Percentiles rank a stretch among this genome's conserved stretches.
Conservation (phyloP, 2,113 vertebrate species). For the Sapajus apella region DNA sequence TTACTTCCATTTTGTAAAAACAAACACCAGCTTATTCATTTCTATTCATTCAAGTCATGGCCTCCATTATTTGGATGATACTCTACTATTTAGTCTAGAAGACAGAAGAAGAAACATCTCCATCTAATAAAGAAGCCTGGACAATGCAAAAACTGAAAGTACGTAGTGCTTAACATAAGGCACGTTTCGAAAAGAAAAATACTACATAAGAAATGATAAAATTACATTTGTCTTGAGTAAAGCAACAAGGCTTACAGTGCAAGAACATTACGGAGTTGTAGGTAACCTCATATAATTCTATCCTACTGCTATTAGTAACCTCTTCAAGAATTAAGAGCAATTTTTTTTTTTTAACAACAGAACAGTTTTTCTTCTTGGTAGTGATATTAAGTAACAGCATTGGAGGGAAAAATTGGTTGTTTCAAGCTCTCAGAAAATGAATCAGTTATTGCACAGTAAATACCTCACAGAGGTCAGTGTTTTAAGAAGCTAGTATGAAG, state of each 20-base stretch:
- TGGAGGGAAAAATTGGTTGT: constrained; percentile 84
- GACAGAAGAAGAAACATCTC: constrained; percentile 75
- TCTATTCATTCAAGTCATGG: constrained; percentile 76
- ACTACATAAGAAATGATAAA: constrained; percentile 79
- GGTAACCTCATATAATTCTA: constrained; percentile 81
- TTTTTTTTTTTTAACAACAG: constrained; percentile 75
- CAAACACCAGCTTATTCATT: constrained; percentile 75
- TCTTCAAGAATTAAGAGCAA: constrained; percentile 81
- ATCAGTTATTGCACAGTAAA: constrained; percentile 93
- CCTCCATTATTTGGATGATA: constrained; percentile 77
- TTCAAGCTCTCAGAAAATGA: constrained; percentile 90
- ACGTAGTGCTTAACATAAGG: constrained; percentile 84
- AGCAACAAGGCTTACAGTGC: constrained; percentile 87
- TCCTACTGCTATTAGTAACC: constrained; percentile 82
- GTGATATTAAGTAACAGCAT: constrained; percentile 87
- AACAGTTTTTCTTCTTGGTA: constrained; percentile 82
- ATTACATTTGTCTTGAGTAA: constrained; percentile 76
- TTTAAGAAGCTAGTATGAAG: constrained; percentile 82
- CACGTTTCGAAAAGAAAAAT: constrained; percentile 75
- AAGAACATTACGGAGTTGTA: constrained; percentile 88
- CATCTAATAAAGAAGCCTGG: constrained; percentile 67
- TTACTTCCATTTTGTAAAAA: constrained; percentile 73
- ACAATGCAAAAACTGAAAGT: constrained; percentile 77
- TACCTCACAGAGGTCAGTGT: constrained; percentile 93
- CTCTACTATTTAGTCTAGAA: constrained; percentile 73